Evolutionary conservation across 1,140 invertebrate genomes (phyloP), one percentile per base, ranked within the genome.

Genomic region (Drosophila nigromelanica): DNA sequence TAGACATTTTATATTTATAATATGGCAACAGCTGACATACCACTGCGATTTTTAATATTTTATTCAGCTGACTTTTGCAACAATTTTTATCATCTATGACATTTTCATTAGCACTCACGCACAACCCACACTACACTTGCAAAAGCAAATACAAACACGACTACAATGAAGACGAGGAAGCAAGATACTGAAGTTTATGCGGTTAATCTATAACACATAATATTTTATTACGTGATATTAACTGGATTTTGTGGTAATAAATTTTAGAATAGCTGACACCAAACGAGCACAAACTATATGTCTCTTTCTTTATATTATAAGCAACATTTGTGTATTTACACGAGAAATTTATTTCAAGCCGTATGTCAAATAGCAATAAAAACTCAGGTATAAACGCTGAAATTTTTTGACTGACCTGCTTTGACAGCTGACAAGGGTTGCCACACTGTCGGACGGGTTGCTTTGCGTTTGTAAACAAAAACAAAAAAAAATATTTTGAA

Each of bases 111-210:
- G 35, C 59, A 56, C 24, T 68, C 14, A 6, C 45, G 47, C 24
- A 52, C 33, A 48, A 73, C 48, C 50, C 47, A 60, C 63, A 73
- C 70, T 21, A 15, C 48, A 58, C 56, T 50, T 74, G 66, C 66
- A 62, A 74, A 69, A 62, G 52, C 71, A 69, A 74, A 67, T 54
- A 72, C 62, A 72, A 72, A 72, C 69, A 67, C 69, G 67, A 72
- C 54, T 72, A 45, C 62, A 72, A 33, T 72, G 47, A 72, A 67
- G 54, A 67, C n/a, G 48, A 70, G 15, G 62, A 50, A 72, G 27
- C 15, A 0, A 45, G 6, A 43, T 54, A 72, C 37, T 51, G 10
- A 37, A 10, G 62, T 67, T 67, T 67, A 72, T 15, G 52, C 69
- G 54, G 18, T 1, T 15, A 14, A 11, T 35, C 42, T 0, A 10